Base-by-base conservation (phyloP, 2,797 vertebrate species). In the Pteronotus mesoamericanus region DNA sequence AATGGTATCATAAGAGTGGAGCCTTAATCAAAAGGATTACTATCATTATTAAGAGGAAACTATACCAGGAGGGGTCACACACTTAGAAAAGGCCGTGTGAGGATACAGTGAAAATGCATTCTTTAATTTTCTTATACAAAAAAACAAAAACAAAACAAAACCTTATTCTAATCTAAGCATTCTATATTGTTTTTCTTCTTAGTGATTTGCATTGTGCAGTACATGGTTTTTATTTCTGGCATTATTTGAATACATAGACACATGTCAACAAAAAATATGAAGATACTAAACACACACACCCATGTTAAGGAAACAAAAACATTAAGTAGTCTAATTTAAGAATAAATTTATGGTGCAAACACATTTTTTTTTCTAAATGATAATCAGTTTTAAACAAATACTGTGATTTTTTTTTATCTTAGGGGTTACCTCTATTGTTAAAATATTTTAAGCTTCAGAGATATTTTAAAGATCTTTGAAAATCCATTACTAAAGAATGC, bases 181-280 rank as follows among this genome's bases (percentile, higher is more conserved):
- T 18, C 11, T 6, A 15, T 53, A 66, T 9, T 46, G 32, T n/a
- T 86, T 7, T 85, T 64, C 15, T n/a, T 16, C 2, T 64, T 66
- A 46, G 22, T 84, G 15, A 75, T 39, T 42, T 77, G 44, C 71
- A 2, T 26, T 79, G 1, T 44, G 15, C 0, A n/a, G 66, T 82
- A 34, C 53, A 32, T 34, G 15, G 24, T 66, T 75, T 85, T 37
- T 71, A 71, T 82, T 15, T 72, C 19, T 59, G 11, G 29, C 51
- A 53, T 75, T 80, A 59, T 59, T 90, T 96, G 48, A 61, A 77
- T 61, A 95, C 68, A 74, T 85, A 95, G 84, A 46, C 9, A 91
- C 88, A 91, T 89, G 10, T 91, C 15, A 59, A 89, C 10, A 61
- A 80, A 79, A 89, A 21, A n/a, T 37, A 2, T 74, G 39, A 94